phyloP scores from a whole-genome alignment of 1,140 invertebrate species.

The Stenopsyche tienmushanensis region DNA sequence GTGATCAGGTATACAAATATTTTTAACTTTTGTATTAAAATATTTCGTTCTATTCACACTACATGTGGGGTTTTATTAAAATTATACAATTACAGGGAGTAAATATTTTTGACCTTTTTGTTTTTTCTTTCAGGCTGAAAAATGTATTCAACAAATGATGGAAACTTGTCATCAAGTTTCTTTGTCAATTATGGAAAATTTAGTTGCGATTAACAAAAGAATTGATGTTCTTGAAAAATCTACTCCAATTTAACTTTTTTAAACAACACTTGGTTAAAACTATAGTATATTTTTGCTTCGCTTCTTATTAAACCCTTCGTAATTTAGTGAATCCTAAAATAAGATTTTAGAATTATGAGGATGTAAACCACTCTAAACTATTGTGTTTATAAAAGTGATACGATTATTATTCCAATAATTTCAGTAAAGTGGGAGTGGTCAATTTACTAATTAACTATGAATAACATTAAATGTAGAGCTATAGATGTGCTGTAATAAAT shows the following conservation, averaged over 20 bases:
- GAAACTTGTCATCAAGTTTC: slow-evolving; percentile 39
- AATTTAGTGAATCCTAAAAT: not conserved
- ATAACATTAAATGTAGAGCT: too few species aligned
- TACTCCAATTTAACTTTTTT: not conserved
- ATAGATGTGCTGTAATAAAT: too few species aligned
- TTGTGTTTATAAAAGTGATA: too few species aligned
- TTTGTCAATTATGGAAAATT: slow-evolving; percentile 38
- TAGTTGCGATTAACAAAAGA: slow-evolving; percentile 36
- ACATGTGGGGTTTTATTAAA: slow-evolving; percentile 1
- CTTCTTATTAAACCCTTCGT: too few species aligned
- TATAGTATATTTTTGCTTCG: not conserved
- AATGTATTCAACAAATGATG: slow-evolving; percentile 38
- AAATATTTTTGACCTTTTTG: not conserved
- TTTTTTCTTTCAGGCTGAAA: slow-evolving; percentile 33
- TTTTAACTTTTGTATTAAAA: not conserved
- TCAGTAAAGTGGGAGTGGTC: too few species aligned
- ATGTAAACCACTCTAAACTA: not conserved
- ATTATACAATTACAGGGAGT: not conserved
- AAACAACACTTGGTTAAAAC: not conserved
- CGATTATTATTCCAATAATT: too few species aligned
- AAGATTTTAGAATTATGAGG: not conserved
- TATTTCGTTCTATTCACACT: not conserved
- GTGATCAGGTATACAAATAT: slow-evolving; percentile 28
- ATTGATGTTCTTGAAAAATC: slow-evolving; percentile 37
- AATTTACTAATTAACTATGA: too few species aligned